These are phyloP conservation scores for Trididemnum miniatum DNA, from an alignment of 23 tunicate species.

Conservation along the genomic window DNA sequence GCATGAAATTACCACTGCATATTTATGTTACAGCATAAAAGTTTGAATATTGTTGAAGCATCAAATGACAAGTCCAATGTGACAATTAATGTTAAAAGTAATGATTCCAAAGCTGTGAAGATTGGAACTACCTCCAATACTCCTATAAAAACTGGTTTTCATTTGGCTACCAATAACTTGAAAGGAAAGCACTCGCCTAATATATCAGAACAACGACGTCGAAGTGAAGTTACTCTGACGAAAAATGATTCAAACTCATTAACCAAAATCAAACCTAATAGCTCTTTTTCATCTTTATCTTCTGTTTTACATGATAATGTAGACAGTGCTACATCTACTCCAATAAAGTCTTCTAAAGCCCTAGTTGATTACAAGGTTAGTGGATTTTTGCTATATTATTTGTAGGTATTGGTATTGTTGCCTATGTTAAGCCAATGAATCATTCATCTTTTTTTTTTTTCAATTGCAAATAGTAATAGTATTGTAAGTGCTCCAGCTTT, in stretches of 20 bases:
- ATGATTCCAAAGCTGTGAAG: constrained; percentile 32
- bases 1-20: no score
- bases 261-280: background rate
- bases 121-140: constrained; percentile 40
- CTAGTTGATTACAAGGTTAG: constrained; percentile 33
- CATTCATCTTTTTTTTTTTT: no score
- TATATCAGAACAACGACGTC: background rate
- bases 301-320: background rate
- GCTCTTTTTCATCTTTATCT: background rate
- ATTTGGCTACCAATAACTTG: background rate
- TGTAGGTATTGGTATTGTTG: no score
- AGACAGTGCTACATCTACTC: constrained; percentile 33
- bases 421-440: no score
- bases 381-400: no score
- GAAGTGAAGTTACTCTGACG: background rate
- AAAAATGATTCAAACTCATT: background rate
- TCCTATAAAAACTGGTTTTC: constrained; percentile 77
- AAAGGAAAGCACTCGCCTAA: background rate
- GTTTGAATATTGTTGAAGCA: no score
- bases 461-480: no score
- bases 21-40: no score
- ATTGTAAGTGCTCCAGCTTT: no score
- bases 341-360: constrained; percentile 25
- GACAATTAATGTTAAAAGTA: background rate
- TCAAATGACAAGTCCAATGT: background rate